Conservation (phyloP, 2,113 vertebrate species). For the Embiotoca jacksoni region DNA sequence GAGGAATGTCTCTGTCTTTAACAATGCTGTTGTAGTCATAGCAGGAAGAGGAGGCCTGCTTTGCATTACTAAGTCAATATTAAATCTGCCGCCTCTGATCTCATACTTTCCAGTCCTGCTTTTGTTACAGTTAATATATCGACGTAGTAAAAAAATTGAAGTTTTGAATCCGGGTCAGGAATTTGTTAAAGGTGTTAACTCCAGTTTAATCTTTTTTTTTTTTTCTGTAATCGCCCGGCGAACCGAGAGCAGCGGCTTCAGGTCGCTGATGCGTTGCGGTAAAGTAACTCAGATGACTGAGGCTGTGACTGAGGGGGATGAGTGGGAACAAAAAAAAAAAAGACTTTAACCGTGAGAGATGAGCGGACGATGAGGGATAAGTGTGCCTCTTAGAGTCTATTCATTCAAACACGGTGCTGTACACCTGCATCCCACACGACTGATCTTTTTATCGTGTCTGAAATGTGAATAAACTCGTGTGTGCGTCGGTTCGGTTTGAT, state of each 20-base stretch:
- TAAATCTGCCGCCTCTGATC: conserved; percentile 19
- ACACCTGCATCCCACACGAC: conserved; percentile 35
- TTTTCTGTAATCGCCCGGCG: not conserved
- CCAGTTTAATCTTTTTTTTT: not conserved
- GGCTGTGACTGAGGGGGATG: conserved; percentile 7
- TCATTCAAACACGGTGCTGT: conserved; percentile 12
- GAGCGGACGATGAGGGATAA: not conserved
- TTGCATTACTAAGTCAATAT: conserved; percentile 26
- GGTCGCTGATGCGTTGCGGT: conserved; percentile 31
- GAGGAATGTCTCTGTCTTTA: conserved; percentile 25
- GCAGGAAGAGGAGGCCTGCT: not conserved
- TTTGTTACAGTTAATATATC: conserved; percentile 24
- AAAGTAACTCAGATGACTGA: conserved; percentile 29
- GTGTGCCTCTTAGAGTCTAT: not conserved
- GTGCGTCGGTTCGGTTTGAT: not conserved
- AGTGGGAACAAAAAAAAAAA: not conserved
- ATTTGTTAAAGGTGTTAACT: not conserved
- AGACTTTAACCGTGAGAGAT: not conserved
- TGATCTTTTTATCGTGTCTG: conserved; percentile 11
- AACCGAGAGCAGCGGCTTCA: conserved; percentile 32
- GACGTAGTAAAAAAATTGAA: not conserved
- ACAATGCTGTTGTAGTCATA: conserved; percentile 10
- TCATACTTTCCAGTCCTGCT: conserved; percentile 22
- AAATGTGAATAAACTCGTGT: not conserved
- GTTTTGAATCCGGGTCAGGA: not conserved